phyloP scores from a whole-genome alignment of 1,140 invertebrate genomes.

The Aethina tumida region DNA sequence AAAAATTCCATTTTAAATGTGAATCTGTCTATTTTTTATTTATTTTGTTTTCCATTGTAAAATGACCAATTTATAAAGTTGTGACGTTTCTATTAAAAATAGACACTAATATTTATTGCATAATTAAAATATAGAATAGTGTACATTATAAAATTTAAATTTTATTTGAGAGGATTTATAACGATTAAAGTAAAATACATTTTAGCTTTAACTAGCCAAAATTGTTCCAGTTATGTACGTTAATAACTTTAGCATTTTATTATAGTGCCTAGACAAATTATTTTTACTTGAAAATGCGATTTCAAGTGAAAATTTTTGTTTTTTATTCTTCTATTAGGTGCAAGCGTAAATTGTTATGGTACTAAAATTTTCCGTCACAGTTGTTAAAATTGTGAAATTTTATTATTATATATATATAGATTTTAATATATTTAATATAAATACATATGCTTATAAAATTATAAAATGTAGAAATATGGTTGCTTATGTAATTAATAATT shows the following conservation, averaged over 20 bases:
- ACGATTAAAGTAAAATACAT: conserved; percentile 4
- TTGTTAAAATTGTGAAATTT: conserved; percentile 23
- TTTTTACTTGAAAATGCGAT: conserved; percentile 16
- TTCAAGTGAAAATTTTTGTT: conserved; percentile 15
- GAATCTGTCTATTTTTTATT: conserved; percentile 5
- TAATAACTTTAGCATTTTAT: conserved; percentile 13
- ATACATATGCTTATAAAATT: conserved; percentile 22
- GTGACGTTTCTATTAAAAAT: conserved; percentile 10
- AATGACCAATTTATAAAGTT: conserved; percentile 9
- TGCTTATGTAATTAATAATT: conserved; percentile 19
- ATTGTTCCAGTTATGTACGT: conserved; percentile 8
- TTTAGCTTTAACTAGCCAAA: conserved; percentile 10
- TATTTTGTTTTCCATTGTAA: conserved; percentile 4
- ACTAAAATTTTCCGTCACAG: conserved; percentile 23
- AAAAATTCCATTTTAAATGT: conserved; percentile 3
- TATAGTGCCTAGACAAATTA: conserved; percentile 19
- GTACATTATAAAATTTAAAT: conserved; percentile 13
- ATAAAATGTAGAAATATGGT: conserved; percentile 17
- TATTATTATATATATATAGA: conserved; percentile 25
- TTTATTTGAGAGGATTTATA: conserved; percentile 6
- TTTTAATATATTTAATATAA: conserved; percentile 30
- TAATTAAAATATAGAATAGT: conserved; percentile 5
- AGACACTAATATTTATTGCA: conserved; percentile 5
- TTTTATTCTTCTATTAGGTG: conserved; percentile 8
- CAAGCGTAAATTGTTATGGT: conserved; percentile 17